A percentile compares a stretch with the other conserved stretches of the same genome.
Conservation (phyloP, 1,140 invertebrate genomes). For the Micrasema minimum region DNA sequence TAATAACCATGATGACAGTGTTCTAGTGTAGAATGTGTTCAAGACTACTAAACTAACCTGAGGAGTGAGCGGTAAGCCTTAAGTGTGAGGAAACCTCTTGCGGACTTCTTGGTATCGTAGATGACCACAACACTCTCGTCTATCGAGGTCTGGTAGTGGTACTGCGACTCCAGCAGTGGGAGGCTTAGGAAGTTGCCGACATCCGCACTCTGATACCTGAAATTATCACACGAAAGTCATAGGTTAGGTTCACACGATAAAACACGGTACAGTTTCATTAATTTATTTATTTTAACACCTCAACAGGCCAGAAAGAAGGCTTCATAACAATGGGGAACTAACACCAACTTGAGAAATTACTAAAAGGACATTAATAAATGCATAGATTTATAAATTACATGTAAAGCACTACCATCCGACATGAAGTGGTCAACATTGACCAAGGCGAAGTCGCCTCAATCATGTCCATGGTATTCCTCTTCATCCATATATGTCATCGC, state of each 20-base stretch:
- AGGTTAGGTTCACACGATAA: too few relatives aligned
- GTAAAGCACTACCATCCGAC: constrained; percentile 84
- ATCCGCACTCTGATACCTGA: constrained; percentile 94
- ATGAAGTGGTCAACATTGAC: constrained; percentile 98
- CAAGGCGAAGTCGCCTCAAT: constrained; percentile 92
- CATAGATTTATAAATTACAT: too few relatives aligned
- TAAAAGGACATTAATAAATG: too few relatives aligned
- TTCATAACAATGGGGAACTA: too few relatives aligned
- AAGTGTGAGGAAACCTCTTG: constrained; percentile 92
- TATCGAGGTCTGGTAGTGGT: constrained; percentile 97
- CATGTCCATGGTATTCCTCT: constrained; percentile 97
- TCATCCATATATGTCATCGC: constrained; percentile 94
- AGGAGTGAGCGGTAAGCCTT: constrained; percentile 95
- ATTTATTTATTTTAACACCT: too few relatives aligned
- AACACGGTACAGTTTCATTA: too few relatives aligned
- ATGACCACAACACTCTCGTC: constrained; percentile 99
- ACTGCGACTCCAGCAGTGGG: constrained; percentile 94
- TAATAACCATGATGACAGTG: too few relatives aligned
- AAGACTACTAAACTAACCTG: constrained; percentile 59
- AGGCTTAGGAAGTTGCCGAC: constrained; percentile 96
- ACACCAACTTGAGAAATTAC: too few relatives aligned
- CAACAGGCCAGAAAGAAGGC: too few relatives aligned
- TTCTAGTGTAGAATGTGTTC: not conserved
- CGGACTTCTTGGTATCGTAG: constrained; percentile 98
- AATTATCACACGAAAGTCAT: too few relatives aligned